A percentile compares a stretch with the other conserved stretches of the same genome.
Evolutionary conservation across 1,140 invertebrate genomes (phyloP).

Genomic region (Hyles vespertilio): DNA sequence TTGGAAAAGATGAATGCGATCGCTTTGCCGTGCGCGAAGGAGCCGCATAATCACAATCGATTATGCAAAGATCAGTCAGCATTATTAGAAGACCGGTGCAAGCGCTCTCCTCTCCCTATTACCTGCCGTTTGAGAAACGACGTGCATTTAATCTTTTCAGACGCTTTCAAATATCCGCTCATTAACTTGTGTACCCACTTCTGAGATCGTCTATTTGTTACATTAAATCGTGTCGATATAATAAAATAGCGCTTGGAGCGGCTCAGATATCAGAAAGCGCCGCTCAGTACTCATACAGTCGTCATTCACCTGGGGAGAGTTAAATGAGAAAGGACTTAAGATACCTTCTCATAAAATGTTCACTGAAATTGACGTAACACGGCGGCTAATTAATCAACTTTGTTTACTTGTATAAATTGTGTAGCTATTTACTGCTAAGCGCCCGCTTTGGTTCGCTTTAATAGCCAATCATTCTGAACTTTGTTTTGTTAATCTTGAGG

Average conservation of each 20-base stretch:
- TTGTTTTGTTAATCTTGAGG: constrained; percentile 6
- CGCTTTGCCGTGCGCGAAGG: too few relatives aligned
- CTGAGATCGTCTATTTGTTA: constrained; percentile 69
- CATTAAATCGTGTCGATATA: constrained; percentile 60
- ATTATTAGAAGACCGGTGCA: constrained; percentile 19
- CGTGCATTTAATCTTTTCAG: constrained; percentile 66
- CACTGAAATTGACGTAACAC: constrained; percentile 38
- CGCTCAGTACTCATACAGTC: constrained; percentile 28
- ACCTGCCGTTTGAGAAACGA: constrained; percentile 51
- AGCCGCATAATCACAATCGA: too few relatives aligned
- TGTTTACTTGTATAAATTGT: constrained; percentile 28
- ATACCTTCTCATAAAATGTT: constrained; percentile 44
- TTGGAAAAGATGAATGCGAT: too few relatives aligned
- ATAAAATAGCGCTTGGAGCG: constrained; percentile 52
- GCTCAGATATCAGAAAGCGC: constrained; percentile 23
- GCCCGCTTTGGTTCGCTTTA: constrained; percentile 4
- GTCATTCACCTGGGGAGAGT: constrained; percentile 19
- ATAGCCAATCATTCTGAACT: constrained; percentile 10
- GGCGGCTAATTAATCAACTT: constrained; percentile 48
- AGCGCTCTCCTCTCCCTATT: constrained; percentile 30
- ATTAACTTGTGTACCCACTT: constrained; percentile 71
- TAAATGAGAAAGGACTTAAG: constrained; percentile 23
- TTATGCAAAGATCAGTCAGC: constrained; percentile 21
- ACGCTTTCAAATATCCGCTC: constrained; percentile 64
- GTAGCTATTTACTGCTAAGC: constrained; percentile 9